A percentile compares a stretch with the other conserved stretches of the same genome.
Conservation (phyloP, 1,140 invertebrate genomes). For the Acromyrmex charruanus region DNA sequence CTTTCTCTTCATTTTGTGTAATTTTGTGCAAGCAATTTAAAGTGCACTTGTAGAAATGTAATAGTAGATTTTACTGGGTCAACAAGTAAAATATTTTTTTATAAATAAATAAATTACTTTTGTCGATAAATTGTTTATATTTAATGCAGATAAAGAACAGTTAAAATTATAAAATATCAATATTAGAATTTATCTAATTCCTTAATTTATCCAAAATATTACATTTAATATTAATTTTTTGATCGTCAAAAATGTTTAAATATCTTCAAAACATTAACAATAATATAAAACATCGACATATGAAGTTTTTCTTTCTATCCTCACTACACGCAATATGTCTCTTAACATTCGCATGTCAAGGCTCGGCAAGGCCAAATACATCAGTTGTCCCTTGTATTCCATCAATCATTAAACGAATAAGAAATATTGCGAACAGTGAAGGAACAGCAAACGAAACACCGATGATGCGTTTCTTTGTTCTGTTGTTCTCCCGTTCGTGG, state of each 20-base stretch:
- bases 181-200: not conserved
- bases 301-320: not conserved
- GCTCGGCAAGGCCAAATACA: not conserved
- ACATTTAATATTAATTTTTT: not conserved
- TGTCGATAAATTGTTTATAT: not conserved
- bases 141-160: too few relatives aligned
- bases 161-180: slow-evolving; percentile 17
- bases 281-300: too few relatives aligned
- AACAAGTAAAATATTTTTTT: not conserved
- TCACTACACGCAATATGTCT: not conserved
- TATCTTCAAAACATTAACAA: not conserved
- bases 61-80: not conserved
- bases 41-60: not conserved
- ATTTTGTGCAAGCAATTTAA: not conserved
- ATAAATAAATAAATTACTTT: not conserved
- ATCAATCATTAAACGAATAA: slow-evolving; percentile 29
- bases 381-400: not conserved
- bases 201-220: not conserved
- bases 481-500: slow-evolving; percentile 43
- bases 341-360: not conserved
- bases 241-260: not conserved
- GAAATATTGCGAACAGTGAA: not conserved
- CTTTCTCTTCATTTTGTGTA: not conserved
- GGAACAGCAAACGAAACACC: slow-evolving; percentile 26
- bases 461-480: slow-evolving; percentile 61